These are phyloP conservation scores for Dendroctonus ponderosae DNA, from an alignment of 1,140 invertebrate genomes.

Conservation along the genomic window DNA sequence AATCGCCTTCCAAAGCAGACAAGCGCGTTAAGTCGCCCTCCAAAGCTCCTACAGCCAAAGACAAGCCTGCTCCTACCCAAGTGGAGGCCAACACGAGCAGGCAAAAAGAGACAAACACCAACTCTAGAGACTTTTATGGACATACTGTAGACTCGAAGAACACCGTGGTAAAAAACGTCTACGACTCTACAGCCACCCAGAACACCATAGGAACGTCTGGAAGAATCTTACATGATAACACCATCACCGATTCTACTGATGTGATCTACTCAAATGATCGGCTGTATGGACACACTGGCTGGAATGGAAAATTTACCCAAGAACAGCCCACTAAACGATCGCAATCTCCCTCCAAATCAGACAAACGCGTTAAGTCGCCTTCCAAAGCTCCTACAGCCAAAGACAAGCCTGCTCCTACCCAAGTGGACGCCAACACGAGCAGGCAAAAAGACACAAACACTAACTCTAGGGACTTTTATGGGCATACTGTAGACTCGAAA, in stretches of 20 bases:
- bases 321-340: conserved; percentile 7
- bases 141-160: conserved; percentile 39
- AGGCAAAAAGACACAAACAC: conserved; percentile 36
- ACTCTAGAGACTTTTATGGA: conserved; percentile 46
- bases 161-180: conserved; percentile 42
- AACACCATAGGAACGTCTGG: conserved; percentile 45
- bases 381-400: conserved; percentile 24
- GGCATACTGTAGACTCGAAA: conserved; percentile 40
- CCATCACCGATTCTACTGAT: conserved; percentile 39
- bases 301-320: conserved; percentile 45
- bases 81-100: conserved; percentile 39
- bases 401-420: neutral
- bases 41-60: conserved; percentile 10
- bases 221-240: conserved; percentile 42
- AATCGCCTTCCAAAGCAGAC: too few species aligned
- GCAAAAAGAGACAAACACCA: conserved; percentile 35
- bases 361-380: conserved; percentile 33
- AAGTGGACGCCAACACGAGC: conserved; percentile 39
- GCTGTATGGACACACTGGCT: conserved; percentile 43
- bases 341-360: neutral
- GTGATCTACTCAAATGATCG: conserved; percentile 47
- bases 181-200: conserved; percentile 45
- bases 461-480: conserved; percentile 45
- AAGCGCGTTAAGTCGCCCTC: too few species aligned
- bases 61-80: conserved; percentile 4